phyloP scores from a whole-genome alignment of 1,140 invertebrate genomes.

The Drosophila rhopaloa region DNA sequence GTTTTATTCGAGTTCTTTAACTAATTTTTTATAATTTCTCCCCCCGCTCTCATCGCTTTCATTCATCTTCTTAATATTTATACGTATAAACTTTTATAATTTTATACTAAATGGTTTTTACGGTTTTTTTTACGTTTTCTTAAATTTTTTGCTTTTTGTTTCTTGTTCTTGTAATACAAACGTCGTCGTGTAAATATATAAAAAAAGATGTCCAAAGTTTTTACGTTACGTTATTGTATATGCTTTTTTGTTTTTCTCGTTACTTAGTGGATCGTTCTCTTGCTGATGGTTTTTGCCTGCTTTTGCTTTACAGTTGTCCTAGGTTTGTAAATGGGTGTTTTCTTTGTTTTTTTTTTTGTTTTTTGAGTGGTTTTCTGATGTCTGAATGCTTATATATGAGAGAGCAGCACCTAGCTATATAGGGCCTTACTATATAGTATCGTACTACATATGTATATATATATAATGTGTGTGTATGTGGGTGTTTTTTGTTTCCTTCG shows the following conservation, averaged over 20 bases:
- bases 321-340: constrained; percentile 69
- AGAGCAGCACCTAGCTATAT: constrained; percentile 72
- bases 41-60: constrained; percentile 38
- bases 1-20: constrained; percentile 79
- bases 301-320: constrained; percentile 75
- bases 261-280: constrained; percentile 75
- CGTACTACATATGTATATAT: constrained; percentile 74
- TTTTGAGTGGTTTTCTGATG: constrained; percentile 53
- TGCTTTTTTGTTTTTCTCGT: constrained; percentile 63
- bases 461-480: constrained; percentile 75
- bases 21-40: constrained; percentile 76
- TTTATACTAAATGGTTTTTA: constrained; percentile 83
- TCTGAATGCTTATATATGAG: constrained; percentile 79
- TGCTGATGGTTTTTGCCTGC: constrained; percentile 53
- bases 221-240: constrained; percentile 82
- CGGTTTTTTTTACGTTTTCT: constrained; percentile 60
- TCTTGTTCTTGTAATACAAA: constrained; percentile 64
- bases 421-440: constrained; percentile 79
- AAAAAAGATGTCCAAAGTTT: constrained; percentile 83
- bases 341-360: constrained; percentile 5
- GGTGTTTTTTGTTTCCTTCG: constrained; percentile 39
- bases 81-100: constrained; percentile 83
- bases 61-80: constrained; percentile 68
- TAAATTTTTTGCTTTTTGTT: constrained; percentile 48
- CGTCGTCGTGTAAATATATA: constrained; percentile 78